Conservation (phyloP, 2,113 vertebrate genomes). For the Tichodroma muraria region DNA sequence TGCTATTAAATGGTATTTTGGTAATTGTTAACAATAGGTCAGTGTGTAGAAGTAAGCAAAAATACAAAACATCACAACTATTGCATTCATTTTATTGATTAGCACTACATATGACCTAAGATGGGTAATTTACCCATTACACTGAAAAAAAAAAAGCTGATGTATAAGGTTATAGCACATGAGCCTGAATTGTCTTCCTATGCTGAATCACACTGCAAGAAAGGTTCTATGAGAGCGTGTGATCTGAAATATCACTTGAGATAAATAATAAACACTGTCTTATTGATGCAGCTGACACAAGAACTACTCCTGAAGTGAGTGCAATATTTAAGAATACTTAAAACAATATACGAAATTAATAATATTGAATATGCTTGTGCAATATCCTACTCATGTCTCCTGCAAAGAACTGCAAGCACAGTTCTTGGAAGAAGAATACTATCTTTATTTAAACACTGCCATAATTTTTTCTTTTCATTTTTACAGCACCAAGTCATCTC, state of each 20-base stretch:
- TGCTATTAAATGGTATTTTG: not conserved
- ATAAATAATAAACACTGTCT: not conserved
- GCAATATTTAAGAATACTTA: not conserved
- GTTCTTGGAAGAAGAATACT: not conserved
- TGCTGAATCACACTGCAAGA: not conserved
- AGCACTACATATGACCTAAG: not conserved
- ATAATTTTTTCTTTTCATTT: not conserved
- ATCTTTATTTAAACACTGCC: not conserved
- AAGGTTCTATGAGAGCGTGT: not conserved
- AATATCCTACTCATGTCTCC: not conserved
- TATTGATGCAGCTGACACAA: not conserved
- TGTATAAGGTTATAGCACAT: not conserved
- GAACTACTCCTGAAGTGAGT: not conserved
- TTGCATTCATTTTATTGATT: not conserved
- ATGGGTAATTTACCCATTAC: not conserved
- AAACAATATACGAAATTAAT: not conserved
- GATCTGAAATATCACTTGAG: not conserved
- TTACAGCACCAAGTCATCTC: not conserved
- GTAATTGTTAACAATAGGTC: not conserved
- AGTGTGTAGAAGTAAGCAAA: not conserved
- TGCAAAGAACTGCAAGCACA: not conserved
- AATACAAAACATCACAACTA: not conserved
- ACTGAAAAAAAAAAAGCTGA: not conserved
- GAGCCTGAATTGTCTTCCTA: rapidly evolving
- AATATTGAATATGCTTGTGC: not conserved